Conservation (phyloP, 1,140 invertebrate species). For the Amphibalanus amphitrite region DNA sequence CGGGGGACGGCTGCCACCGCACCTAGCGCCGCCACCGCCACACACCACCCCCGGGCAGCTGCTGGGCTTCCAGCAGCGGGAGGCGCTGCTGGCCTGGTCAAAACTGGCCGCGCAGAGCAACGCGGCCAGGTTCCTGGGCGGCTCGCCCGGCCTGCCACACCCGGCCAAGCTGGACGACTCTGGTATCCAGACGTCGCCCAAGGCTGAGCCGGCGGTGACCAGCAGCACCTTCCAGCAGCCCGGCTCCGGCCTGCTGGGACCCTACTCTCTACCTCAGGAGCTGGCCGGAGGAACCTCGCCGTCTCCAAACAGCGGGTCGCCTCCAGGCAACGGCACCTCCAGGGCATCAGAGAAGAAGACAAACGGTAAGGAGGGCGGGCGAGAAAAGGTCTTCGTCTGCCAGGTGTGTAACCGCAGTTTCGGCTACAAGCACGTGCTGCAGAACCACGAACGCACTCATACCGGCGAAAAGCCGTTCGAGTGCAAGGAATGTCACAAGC, state of each 20-base stretch:
- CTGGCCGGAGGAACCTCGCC: background rate
- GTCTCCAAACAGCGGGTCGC: background rate
- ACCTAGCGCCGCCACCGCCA: background rate
- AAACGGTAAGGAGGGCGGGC: background rate
- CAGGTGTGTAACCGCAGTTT: constrained; percentile 69
- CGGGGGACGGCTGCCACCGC: background rate
- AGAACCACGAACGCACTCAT: constrained; percentile 91
- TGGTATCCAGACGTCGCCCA: constrained; percentile 2
- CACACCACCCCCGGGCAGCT: background rate
- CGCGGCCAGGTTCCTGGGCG: background rate
- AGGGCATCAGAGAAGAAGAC: background rate
- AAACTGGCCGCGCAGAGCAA: background rate
- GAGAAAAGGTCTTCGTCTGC: constrained; percentile 51
- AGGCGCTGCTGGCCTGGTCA: constrained; percentile 5
- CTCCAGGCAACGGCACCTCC: background rate
- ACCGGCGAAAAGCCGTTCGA: constrained; percentile 94
- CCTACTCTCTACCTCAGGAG: background rate
- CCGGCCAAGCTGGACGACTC: constrained; percentile 4
- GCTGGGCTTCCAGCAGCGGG: background rate
- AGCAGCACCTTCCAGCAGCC: background rate
- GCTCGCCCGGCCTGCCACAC: background rate
- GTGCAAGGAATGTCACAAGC: constrained; percentile 81
- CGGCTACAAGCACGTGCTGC: constrained; percentile 84
- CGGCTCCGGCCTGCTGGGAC: background rate
- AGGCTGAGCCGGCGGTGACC: background rate